These are phyloP conservation scores for Pristiophorus japonicus DNA, from an alignment of 2,113 vertebrate genomes.

Conservation along the genomic window DNA sequence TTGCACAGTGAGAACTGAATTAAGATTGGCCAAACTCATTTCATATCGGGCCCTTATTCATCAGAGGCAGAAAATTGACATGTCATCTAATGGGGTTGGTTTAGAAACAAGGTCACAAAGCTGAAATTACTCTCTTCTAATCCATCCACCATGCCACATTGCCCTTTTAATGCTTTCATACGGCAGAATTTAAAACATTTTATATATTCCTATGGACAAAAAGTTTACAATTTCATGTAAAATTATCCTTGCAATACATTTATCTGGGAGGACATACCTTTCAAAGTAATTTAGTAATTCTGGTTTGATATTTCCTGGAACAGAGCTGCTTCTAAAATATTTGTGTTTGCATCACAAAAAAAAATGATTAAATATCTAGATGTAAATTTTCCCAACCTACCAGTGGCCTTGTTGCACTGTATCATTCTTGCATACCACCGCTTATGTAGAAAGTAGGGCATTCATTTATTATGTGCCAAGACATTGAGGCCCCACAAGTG, in stretches of 20 bases:
- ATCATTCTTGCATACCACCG: background rate
- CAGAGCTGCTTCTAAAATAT: background rate
- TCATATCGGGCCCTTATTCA: too few species aligned
- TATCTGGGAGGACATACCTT: background rate
- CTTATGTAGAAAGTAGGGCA: background rate
- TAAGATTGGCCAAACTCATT: too few species aligned
- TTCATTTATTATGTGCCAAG: background rate
- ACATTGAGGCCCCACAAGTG: background rate
- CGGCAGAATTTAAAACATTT: background rate
- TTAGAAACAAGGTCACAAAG: too few species aligned
- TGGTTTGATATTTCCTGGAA: background rate
- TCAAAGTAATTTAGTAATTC: background rate
- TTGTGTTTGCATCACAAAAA: background rate
- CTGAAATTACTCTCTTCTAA: too few species aligned
- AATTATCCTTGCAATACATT: background rate
- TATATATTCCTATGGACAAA: background rate
- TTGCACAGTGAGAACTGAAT: too few species aligned
- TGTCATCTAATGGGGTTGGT: too few species aligned
- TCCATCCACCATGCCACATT: background rate
- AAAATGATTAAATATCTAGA: background rate
- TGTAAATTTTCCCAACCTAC: background rate
- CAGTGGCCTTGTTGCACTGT: background rate
- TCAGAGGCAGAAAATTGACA: too few species aligned
- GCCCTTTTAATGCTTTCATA: background rate
- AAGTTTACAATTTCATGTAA: background rate